A percentile compares a stretch with the other conserved stretches of the same genome.
Evolutionary conservation across 2,888 invertebrate species (phyloP).

Genomic region (Stenurella melanura): DNA sequence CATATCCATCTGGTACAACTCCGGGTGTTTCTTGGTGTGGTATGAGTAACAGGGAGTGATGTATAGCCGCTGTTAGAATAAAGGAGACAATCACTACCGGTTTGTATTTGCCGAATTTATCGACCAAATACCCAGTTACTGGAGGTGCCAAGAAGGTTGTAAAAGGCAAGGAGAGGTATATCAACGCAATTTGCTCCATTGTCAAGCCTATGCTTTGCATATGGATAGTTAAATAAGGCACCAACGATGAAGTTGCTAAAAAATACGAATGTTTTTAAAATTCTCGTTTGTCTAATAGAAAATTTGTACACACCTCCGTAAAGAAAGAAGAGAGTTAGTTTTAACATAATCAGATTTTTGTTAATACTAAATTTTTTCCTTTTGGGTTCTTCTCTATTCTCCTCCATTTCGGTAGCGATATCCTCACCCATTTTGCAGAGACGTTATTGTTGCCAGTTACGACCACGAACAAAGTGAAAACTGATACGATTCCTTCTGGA

Average conservation of each 20-base stretch:
- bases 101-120: slow-evolving; percentile 91
- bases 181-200: slow-evolving; percentile 90
- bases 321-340: slow-evolving; percentile 88
- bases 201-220: slow-evolving; percentile 93
- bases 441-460: slow-evolving; percentile 28
- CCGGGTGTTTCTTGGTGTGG: slow-evolving; percentile 88
- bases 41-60: slow-evolving; percentile 86
- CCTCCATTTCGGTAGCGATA: slow-evolving; percentile 73
- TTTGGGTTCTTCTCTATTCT: slow-evolving; percentile 63
- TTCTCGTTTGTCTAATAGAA: slow-evolving; percentile 5
- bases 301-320: slow-evolving; percentile 80
- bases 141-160: slow-evolving; percentile 91
- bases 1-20: slow-evolving; percentile 83
- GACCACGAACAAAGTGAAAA: slow-evolving; percentile 49
- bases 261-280: slow-evolving; percentile 55
- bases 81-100: slow-evolving; percentile 87
- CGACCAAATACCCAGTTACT: slow-evolving; percentile 88
- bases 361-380: slow-evolving; percentile 77
- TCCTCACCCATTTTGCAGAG: slow-evolving; percentile 73
- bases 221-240: slow-evolving; percentile 92
- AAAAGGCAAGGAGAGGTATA: slow-evolving; percentile 90
- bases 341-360: slow-evolving; percentile 86
- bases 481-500: slow-evolving; percentile 53
- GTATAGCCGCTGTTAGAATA: slow-evolving; percentile 85
- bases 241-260: slow-evolving; percentile 86